A percentile compares a stretch with the other conserved stretches of the same genome.
Evolutionary conservation across 2,888 invertebrate species (phyloP).

Genomic region (Ypsolopha scabrella): DNA sequence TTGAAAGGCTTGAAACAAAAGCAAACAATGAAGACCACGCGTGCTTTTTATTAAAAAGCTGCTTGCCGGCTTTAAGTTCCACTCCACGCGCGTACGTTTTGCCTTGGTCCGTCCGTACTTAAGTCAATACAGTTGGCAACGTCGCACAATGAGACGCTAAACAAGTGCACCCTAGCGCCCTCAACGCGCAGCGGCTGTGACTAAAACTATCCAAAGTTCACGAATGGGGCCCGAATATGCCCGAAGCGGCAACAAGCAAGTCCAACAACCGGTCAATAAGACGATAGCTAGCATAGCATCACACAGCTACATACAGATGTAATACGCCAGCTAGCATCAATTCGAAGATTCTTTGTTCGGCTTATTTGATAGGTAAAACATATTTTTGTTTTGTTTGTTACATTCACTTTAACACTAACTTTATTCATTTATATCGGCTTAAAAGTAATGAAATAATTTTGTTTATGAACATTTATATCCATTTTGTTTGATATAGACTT

Average conservation of each 20-base stretch:
- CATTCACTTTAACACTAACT: no score
- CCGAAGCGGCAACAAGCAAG: slow-evolving; percentile 63
- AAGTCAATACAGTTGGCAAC: slow-evolving; percentile 70
- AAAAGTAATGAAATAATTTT: no score
- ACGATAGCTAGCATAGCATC: slow-evolving; percentile 50
- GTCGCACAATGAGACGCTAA: slow-evolving; percentile 67
- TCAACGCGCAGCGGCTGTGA: slow-evolving; percentile 65
- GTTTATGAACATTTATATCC: no score
- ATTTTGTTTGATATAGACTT: no score
- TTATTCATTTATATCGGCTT: no score
- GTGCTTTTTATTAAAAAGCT: slow-evolving; percentile 30
- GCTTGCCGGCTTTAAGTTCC: slow-evolving; percentile 53
- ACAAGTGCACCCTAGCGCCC: slow-evolving; percentile 67
- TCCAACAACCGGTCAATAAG: slow-evolving; percentile 69
- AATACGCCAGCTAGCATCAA: not conserved
- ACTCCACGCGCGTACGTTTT: slow-evolving; percentile 67
- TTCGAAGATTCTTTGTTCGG: not conserved
- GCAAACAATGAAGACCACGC: slow-evolving; percentile 2
- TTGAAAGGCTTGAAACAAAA: slow-evolving; percentile 14
- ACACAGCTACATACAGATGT: slow-evolving; percentile 26
- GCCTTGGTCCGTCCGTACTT: slow-evolving; percentile 59
- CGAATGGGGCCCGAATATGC: slow-evolving; percentile 53
- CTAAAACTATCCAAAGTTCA: slow-evolving; percentile 41
- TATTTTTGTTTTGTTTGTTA: no score
- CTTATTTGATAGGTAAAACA: no score